Conservation (phyloP, 2,113 vertebrate species). For the Anhinga anhinga region DNA sequence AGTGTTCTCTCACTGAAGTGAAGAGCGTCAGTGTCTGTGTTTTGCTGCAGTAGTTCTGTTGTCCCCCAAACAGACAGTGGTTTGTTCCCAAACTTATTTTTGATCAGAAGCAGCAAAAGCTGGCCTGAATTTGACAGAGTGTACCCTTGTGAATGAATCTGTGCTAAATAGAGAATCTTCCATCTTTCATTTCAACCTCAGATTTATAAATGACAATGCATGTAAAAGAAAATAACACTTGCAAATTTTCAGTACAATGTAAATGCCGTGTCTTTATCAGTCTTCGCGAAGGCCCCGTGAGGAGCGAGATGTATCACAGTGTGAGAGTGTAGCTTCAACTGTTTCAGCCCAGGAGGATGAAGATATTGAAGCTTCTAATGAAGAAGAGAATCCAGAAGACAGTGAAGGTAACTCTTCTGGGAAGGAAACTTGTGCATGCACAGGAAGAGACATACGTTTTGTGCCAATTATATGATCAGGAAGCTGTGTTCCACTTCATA, state of each 20-base stretch:
- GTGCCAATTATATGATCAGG: neutral
- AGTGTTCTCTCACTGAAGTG: neutral
- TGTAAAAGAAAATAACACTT: neutral
- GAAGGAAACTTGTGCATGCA: neutral
- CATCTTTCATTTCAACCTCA: neutral
- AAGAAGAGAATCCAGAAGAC: conserved; percentile 95
- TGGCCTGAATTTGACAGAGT: neutral
- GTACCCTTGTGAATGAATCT: neutral
- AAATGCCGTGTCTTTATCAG: conserved; percentile 44
- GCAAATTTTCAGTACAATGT: neutral
- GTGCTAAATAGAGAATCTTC: neutral
- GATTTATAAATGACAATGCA: neutral
- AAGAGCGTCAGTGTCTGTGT: neutral
- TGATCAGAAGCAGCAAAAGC: neutral
- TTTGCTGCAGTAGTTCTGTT: neutral
- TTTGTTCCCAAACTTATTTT: neutral
- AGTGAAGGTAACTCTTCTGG: conserved; percentile 85
- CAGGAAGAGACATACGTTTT: neutral
- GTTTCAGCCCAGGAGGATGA: conserved; percentile 91
- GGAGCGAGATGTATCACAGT: conserved; percentile 89
- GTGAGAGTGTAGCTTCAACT: conserved; percentile 89
- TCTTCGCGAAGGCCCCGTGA: conserved; percentile 85
- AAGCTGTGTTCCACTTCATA: neutral
- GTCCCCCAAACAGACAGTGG: neutral
- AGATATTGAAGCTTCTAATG: conserved; percentile 84